Evolutionary conservation across 2,888 invertebrate genomes (phyloP), one percentile per base, ranked within the genome.

Genomic region (Elegia similella): DNA sequence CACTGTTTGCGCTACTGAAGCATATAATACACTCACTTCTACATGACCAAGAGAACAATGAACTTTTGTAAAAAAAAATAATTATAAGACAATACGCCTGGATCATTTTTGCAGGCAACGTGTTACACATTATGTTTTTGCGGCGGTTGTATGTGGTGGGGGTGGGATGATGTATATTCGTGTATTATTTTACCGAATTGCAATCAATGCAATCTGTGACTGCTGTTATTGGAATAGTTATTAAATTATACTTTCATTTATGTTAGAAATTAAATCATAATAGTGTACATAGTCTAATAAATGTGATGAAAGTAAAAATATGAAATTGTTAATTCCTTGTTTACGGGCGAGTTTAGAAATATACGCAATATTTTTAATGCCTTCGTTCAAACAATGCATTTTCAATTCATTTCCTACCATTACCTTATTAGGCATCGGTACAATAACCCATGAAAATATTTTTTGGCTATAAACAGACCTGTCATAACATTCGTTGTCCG

Each of bases 1-100:
- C 89, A 90, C 78, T 89, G 89, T 74, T 78, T 89, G 70, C 82
- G 89, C 66, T 89, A 89, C 78, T 88, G 47, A 42, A 32, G 8
- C 1, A 8, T 15, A 1, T 43, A n/a, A n/a, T 42, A n/a, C 15
- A 15, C 15, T 7, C 15, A 43, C 15, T 12, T 15, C 43, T 43
- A 1, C 23, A 5, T 23, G 5, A 23, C 23, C 23, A 23, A 23
- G 23, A 3, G 23, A 23, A 23, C 23, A 23, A 23, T 23, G 23
- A 23, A 23, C 23, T 23, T 23, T 23, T 23, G 23, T 23, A 23
- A 23, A 3, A 23, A 3, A 23, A 3, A 23, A 3, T 23, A 3
- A 23, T 3, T 23, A 23, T 23, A 23, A 23, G 23, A 23, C 23
- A 23, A 23, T 23, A 5, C 23, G 23, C 23, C 23, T 23, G 23